Conservation (phyloP, 2,888 invertebrate genomes). For the Ptychoptera albimana region DNA sequence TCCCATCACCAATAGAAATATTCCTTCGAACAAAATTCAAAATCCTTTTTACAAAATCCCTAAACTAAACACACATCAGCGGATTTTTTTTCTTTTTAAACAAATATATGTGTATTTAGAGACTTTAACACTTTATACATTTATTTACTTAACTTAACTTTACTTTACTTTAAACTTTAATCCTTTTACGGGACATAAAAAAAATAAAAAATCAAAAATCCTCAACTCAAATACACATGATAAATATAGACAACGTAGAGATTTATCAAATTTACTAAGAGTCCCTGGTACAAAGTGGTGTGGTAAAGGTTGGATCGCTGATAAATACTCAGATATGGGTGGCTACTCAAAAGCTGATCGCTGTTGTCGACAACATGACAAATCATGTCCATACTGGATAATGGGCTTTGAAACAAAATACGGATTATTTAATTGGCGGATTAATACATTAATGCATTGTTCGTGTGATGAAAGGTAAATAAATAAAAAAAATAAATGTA, state of each 20-base stretch:
- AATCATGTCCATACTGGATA: constrained; percentile 64
- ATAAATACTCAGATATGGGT: constrained; percentile 60
- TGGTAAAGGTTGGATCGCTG: constrained; percentile 65
- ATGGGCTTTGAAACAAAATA: constrained; percentile 63
- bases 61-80: too few species aligned
- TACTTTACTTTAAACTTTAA: too few species aligned
- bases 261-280: constrained; percentile 45
- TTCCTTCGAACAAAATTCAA: too few species aligned
- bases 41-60: too few species aligned
- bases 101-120: too few species aligned
- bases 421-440: constrained; percentile 68
- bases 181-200: too few species aligned
- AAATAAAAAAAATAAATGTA: background rate
- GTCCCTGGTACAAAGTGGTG: constrained; percentile 86
- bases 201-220: too few species aligned
- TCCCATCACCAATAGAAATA: too few species aligned
- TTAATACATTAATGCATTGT: constrained; percentile 78
- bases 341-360: constrained; percentile 61
- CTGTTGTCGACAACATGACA: constrained; percentile 71
- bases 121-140: too few species aligned
- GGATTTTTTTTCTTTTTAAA: too few species aligned
- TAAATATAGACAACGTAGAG: constrained; percentile 32
- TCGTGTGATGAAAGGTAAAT: constrained; percentile 71
- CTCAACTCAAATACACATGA: too few species aligned
- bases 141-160: too few species aligned